These are phyloP conservation scores for Buathra laborator DNA, from an alignment of 2,888 invertebrate species.

Conservation along the genomic window DNA sequence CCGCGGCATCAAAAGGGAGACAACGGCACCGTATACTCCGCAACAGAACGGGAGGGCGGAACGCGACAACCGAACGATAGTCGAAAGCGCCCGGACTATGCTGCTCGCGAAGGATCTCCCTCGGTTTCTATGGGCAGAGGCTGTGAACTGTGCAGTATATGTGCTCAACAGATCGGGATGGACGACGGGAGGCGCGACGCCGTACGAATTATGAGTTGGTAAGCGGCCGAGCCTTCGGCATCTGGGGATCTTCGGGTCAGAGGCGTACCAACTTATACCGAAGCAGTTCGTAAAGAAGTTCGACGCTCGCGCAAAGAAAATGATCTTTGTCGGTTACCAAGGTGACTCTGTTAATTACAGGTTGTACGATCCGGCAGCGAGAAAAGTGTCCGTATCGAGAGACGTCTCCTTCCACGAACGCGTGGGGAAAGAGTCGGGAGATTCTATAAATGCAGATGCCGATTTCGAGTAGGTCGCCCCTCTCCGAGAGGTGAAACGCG, in stretches of 20 bases:
- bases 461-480: too few species aligned
- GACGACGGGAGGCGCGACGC: too few species aligned
- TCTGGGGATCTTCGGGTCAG: too few species aligned
- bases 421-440: too few species aligned
- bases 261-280: conserved; percentile 66
- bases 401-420: too few species aligned
- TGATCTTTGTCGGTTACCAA: conserved; percentile 64
- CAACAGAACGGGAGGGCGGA: conserved; percentile 64
- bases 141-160: conserved; percentile 69
- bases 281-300: conserved; percentile 66
- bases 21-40: conserved; percentile 52
- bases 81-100: conserved; percentile 57
- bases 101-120: conserved; percentile 44
- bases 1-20: conserved; percentile 38
- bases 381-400: not conserved
- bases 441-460: too few species aligned
- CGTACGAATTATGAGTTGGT: too few species aligned
- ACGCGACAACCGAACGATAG: conserved; percentile 35
- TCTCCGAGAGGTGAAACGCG: too few species aligned
- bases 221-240: too few species aligned
- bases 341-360: conserved; percentile 52
- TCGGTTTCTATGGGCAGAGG: conserved; percentile 68
- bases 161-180: conserved; percentile 28
- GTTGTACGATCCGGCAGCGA: conserved; percentile 21
- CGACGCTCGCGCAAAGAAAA: conserved; percentile 69